Percentiles rank a stretch among this genome's conserved stretches.
phyloP scores from a whole-genome alignment of 2,888 invertebrate genomes.

The Strigamia transsilvanica region DNA sequence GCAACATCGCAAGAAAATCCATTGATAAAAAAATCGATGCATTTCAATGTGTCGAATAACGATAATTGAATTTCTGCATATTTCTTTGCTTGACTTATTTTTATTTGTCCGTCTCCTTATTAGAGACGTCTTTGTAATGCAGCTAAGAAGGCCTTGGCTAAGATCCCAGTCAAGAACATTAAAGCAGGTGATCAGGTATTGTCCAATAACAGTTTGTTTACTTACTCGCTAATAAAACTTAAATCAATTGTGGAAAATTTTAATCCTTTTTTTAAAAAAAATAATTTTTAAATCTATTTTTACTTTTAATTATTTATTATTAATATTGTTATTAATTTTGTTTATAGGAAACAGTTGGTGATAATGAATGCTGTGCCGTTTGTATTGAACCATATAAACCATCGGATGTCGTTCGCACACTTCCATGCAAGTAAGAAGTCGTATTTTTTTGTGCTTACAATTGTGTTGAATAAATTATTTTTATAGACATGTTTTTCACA shows the following conservation, averaged over 20 bases:
- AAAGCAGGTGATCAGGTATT: constrained; percentile 74
- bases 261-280: neutral
- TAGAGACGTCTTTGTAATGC: constrained; percentile 90
- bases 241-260: constrained; percentile 6
- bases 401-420: constrained; percentile 83
- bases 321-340: neutral
- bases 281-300: constrained; percentile 42
- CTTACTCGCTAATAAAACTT: neutral
- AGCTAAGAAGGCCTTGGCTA: constrained; percentile 91
- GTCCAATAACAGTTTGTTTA: constrained; percentile 30
- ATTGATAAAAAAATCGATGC: no score
- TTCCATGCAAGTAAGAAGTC: constrained; percentile 85
- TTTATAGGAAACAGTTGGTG: constrained; percentile 76
- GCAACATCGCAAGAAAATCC: neutral
- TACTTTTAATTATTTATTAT: constrained; percentile 31
- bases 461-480: neutral
- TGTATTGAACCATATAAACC: constrained; percentile 93
- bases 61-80: neutral
- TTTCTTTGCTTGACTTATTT: neutral
- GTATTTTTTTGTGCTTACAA: neutral
- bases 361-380: constrained; percentile 92
- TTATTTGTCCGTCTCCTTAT: constrained; percentile 59
- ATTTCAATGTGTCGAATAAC: neutral
- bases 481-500: constrained; percentile 92
- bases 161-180: constrained; percentile 89